Base-by-base conservation (phyloP, 2,888 invertebrate species). In the Silvanus unidentatus region DNA sequence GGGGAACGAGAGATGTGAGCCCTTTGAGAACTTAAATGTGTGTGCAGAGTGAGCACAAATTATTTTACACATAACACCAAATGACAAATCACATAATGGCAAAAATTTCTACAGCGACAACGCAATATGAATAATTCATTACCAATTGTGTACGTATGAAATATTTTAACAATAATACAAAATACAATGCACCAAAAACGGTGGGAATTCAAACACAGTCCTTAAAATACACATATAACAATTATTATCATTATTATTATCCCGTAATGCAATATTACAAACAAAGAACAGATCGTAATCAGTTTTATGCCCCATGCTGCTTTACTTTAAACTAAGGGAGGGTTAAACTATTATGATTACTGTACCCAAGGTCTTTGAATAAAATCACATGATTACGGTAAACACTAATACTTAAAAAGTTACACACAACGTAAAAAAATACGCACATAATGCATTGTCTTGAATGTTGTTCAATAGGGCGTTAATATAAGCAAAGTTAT, bases 101-200 rank as follows among this genome's bases (percentile, higher is more conserved):
- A 48, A 50, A 48, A 48, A 50, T 36, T 40, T 12, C 39, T n/a
- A n/a, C n/a, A n/a, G n/a, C n/a, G n/a, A n/a, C n/a, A n/a, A 46
- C 48, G 50, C 45, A 37, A 30, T 32, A 46, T 50, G 48, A 50
- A 50, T 54, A 50, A 53, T 54, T 50, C 50, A 50, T 22, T 22
- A 22, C n/a, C n/a, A 22, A 22, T 8, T 22, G 12, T 22, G 22
- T 22, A 22, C 8, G 22, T 37, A 37, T n/a, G 16, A 37, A 37
- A 37, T 37, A 5, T 37, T 16, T 11, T 37, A 37, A 37, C 37
- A 15, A 37, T 9, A 12, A 15, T 37, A 5, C 3, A 37, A 37
- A 37, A 37, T 12, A 37, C 37, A 37, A 37, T 15, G 37, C 37
- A 13, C 9, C n/a, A 15, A 37, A 13, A 37, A 16, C 37, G 16